A percentile compares a stretch with the other conserved stretches of the same genome.
Evolutionary conservation across 2,888 invertebrate genomes (phyloP).

Genomic region (Nysson spinosus): DNA sequence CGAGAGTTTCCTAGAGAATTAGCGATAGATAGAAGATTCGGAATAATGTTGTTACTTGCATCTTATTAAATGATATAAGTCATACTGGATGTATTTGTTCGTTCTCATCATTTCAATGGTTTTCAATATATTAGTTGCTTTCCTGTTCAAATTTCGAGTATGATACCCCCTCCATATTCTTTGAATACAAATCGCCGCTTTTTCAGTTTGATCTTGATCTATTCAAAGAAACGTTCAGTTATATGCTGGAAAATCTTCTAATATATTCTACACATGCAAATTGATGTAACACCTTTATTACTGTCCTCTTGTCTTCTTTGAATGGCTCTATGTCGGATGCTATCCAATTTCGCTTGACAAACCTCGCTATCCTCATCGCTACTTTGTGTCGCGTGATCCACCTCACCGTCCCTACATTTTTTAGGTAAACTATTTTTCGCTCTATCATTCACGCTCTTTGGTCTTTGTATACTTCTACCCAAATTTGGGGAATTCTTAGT

Average conservation of each 20-base stretch:
- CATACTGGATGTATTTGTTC: slow-evolving; percentile 90
- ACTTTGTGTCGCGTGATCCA: slow-evolving; percentile 59
- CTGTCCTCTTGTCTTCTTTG: slow-evolving; percentile 76
- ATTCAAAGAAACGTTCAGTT: too few relatives aligned
- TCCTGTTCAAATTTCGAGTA: slow-evolving; percentile 85
- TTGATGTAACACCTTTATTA: slow-evolving; percentile 71
- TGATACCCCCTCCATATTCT: slow-evolving; percentile 92
- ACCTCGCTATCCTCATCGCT: slow-evolving; percentile 83
- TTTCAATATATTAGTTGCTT: slow-evolving; percentile 82
- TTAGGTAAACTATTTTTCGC: slow-evolving; percentile 54
- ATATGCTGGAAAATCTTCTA: neutral
- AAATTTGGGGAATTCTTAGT: slow-evolving; percentile 69
- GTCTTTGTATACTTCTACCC: slow-evolving; percentile 62
- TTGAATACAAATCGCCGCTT: slow-evolving; percentile 89
- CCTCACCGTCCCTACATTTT: slow-evolving; percentile 55
- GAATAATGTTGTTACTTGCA: neutral
- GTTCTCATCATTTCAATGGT: slow-evolving; percentile 88
- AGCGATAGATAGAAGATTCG: slow-evolving; percentile 5
- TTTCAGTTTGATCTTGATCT: slow-evolving; percentile 71
- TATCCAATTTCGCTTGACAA: slow-evolving; percentile 83
- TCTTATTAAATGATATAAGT: slow-evolving; percentile 39
- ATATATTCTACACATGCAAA: too few relatives aligned
- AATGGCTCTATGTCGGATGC: slow-evolving; percentile 82
- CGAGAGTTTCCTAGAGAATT: slow-evolving; percentile 83
- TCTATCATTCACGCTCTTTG: slow-evolving; percentile 63